Conservation (phyloP, 2,888 invertebrate genomes). For the Prosopocoilus inquinatus region DNA sequence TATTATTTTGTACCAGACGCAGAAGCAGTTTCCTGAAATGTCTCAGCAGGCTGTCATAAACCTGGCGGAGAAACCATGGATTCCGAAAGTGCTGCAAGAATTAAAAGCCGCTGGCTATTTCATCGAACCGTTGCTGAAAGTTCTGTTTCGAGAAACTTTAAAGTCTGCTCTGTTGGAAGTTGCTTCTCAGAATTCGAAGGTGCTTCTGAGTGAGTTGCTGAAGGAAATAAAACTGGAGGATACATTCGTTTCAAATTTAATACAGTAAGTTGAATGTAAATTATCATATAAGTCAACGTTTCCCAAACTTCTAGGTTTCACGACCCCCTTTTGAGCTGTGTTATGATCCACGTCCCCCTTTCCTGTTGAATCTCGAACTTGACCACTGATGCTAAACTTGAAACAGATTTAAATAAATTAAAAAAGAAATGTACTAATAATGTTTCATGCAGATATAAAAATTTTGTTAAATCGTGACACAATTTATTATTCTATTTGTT, state of each 20-base stretch:
- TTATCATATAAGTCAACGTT: too few relatives aligned
- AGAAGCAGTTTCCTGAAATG: constrained; percentile 53
- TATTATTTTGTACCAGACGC: constrained; percentile 68
- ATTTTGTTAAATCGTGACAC: too few relatives aligned
- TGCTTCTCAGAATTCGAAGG: constrained; percentile 53
- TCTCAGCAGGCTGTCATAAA: constrained; percentile 56
- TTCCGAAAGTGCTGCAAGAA: constrained; percentile 53
- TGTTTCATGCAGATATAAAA: too few relatives aligned
- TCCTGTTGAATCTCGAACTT: too few relatives aligned
- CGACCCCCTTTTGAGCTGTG: too few relatives aligned
- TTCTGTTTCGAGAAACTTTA: constrained; percentile 57
- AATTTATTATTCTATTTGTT: too few relatives aligned
- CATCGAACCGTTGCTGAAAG: constrained; percentile 57
- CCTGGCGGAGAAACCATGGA: constrained; percentile 52
- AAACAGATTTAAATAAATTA: too few relatives aligned
- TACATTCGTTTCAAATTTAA: constrained; percentile 55
- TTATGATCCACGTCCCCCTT: too few relatives aligned
- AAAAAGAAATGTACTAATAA: too few relatives aligned
- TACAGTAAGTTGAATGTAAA: constrained; percentile 61
- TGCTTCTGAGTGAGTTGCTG: constrained; percentile 59
- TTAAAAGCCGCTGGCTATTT: constrained; percentile 58
- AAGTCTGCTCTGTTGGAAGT: constrained; percentile 53
- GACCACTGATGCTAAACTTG: too few relatives aligned
- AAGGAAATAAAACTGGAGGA: constrained; percentile 60
- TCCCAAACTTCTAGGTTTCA: too few relatives aligned